Evolutionary conservation across 2,888 invertebrate genomes (phyloP).

Genomic region (Cyclophora punctaria): DNA sequence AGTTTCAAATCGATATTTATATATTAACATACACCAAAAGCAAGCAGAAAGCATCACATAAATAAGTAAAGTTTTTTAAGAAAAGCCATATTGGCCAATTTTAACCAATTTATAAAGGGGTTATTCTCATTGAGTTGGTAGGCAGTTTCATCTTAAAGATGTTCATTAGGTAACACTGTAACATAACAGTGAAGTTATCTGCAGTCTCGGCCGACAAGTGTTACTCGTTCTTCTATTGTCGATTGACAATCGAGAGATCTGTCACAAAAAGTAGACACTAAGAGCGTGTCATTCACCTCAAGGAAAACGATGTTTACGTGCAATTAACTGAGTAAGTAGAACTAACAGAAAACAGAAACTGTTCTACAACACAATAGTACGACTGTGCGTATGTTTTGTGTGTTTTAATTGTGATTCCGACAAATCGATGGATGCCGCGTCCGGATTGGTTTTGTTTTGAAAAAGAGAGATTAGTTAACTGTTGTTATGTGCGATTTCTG

Average conservation of each 20-base stretch:
- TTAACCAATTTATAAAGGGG: too few species aligned
- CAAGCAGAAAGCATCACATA: too few species aligned
- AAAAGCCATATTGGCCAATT: too few species aligned
- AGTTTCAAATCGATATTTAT: too few species aligned
- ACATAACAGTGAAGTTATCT: not conserved
- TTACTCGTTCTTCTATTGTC: slow-evolving; percentile 28
- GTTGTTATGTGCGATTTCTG: too few species aligned
- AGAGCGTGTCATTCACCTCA: slow-evolving; percentile 46
- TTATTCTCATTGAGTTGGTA: too few species aligned
- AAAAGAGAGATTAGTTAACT: too few species aligned
- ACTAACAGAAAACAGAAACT: slow-evolving; percentile 24
- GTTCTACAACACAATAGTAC: slow-evolving; percentile 11
- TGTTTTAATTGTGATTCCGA: too few species aligned
- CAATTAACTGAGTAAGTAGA: slow-evolving; percentile 29
- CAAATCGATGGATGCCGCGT: not conserved
- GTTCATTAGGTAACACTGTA: too few species aligned
- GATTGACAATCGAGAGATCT: slow-evolving; percentile 38
- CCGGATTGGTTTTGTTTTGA: not conserved
- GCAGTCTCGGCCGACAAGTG: slow-evolving; percentile 9
- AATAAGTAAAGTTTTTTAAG: too few species aligned
- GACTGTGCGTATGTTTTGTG: slow-evolving; percentile 20
- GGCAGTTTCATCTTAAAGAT: too few species aligned
- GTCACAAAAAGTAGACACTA: slow-evolving; percentile 33
- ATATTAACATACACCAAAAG: too few species aligned
- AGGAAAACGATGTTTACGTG: slow-evolving; percentile 45